A percentile compares a stretch with the other conserved stretches of the same genome.
These are phyloP conservation scores for Sciurus vulgaris DNA, from an alignment of 2,797 vertebrate species.

Conservation along the genomic window DNA sequence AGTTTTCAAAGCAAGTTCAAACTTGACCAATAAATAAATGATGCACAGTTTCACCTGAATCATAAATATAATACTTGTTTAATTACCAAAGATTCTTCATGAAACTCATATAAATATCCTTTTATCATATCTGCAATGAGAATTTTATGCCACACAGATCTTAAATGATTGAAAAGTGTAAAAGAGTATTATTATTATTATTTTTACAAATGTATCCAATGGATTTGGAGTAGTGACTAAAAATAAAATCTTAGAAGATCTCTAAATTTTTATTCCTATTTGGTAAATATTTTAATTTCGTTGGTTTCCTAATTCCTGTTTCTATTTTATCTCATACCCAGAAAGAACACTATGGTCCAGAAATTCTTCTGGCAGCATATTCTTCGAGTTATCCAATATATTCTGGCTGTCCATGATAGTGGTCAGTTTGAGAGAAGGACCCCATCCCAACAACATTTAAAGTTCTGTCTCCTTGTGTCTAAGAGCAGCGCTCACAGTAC, in stretches of 20 bases:
- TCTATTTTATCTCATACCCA: not conserved
- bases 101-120: not conserved
- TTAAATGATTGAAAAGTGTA: not conserved
- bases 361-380: not conserved
- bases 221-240: not conserved
- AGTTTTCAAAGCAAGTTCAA: slow-evolving; percentile 46
- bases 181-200: not conserved
- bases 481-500: not conserved
- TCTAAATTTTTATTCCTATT: slow-evolving; percentile 1
- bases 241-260: not conserved
- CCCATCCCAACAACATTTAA: slow-evolving; percentile 55
- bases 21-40: not conserved
- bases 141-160: not conserved
- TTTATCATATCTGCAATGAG: slow-evolving; percentile 20
- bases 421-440: slow-evolving; percentile 13
- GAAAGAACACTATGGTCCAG: not conserved
- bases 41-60: not conserved
- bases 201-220: not conserved
- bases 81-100: slow-evolving; percentile 11
- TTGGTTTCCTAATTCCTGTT: not conserved
- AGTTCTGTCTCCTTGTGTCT: not conserved
- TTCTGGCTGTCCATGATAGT: not conserved
- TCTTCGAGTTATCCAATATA: not conserved
- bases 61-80: not conserved
- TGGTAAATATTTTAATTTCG: not conserved